Base-by-base conservation (phyloP, 2,888 invertebrate species). In the Ennomos fuscantarius region DNA sequence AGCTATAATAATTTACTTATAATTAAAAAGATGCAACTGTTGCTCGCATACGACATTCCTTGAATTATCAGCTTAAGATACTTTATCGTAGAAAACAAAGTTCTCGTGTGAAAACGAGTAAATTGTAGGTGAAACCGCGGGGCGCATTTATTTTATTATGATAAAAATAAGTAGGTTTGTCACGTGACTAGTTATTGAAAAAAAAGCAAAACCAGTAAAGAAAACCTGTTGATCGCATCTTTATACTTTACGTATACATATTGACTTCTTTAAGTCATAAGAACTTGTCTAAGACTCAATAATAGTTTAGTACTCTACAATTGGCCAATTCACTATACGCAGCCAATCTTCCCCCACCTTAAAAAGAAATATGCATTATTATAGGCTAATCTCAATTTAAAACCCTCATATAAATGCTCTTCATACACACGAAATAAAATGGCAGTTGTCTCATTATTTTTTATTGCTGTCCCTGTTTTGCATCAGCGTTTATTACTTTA, bases 381-480 rank as follows among this genome's bases (percentile, higher is more conserved):
- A 8, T 11, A 36, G 24, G 24, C 15, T 40, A 40, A 40, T 15
- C 15, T 15, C 9, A 40, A 40, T 40, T 15, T 40, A 40, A 13
- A 8, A 40, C 15, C 9, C 9, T 15, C 9, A 15, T 15, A 40
- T 9, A 40, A 40, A 40, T 15, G 40, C 40, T 12, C 15, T 9
- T 15, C 40, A 40, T 40, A 40, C 40, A 15, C 43, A 24, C 49
- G 46, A 62, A 39, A 24, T 24, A 55, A 55, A 53, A 53, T 55
- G 63, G 59, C 62, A 44, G 55, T 37, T 57, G 51, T 63, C 59
- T 70, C 62, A 15, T 1, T 15, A 1, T 15, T 11, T 65, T 68
- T 58, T 55, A 45, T 60, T 47, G 47, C 62, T 41, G 41, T 72
- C 68, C 52, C 65, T 11, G 50, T 73, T 63, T 53, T 58, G 53